Evolutionary conservation across 1,140 invertebrate species (phyloP), one percentile per base, ranked within the genome.

Genomic region (Drosophila watanabei): DNA sequence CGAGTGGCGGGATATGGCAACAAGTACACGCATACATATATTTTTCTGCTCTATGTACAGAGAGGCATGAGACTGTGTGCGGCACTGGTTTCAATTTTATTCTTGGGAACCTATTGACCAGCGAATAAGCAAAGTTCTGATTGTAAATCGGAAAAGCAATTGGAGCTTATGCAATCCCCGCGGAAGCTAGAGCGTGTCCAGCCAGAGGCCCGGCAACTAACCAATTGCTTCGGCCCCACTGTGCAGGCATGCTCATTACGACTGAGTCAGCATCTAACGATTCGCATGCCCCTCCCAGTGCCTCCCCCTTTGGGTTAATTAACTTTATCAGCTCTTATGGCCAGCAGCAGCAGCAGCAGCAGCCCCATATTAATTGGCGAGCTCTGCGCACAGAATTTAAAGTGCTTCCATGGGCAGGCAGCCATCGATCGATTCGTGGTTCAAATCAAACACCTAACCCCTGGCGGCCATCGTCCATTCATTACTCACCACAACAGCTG

Each of bases 181-280:
- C 41, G 57, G 24, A 48, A 52, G 20, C 35, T 45, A 73, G 16
- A 51, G 28, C 30, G 35, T 14, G 18, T 30, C 28, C 69, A 58
- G 59, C 39, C 18, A 45, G 45, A 28, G 28, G 5, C 39, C 45
- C 41, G 24, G 32, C 56, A 70, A 71, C 65, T 60, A 62, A 28
- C 11, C 41, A 60, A 56, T 45, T 58, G 48, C 45, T 58, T 54
- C 69, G 48, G 37, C 16, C 11, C 63, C 71, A 91, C 72, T 77
- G 79, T 84, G 24, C 43, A 69, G 69, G 69, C 75, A 70, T 62
- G 54, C 54, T 87, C 54, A 81, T 75, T 79, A 33, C 51, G 79
- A 58, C 73, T 89, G 87, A 91, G 59, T 87, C 83, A 90, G 86
- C 83, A 73, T 91, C 87, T 84, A 84, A 91, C 70, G 52, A 86